These are phyloP conservation scores for Amphipyra tragopoginis DNA, from an alignment of 2,888 invertebrate genomes.

Conservation along the genomic window DNA sequence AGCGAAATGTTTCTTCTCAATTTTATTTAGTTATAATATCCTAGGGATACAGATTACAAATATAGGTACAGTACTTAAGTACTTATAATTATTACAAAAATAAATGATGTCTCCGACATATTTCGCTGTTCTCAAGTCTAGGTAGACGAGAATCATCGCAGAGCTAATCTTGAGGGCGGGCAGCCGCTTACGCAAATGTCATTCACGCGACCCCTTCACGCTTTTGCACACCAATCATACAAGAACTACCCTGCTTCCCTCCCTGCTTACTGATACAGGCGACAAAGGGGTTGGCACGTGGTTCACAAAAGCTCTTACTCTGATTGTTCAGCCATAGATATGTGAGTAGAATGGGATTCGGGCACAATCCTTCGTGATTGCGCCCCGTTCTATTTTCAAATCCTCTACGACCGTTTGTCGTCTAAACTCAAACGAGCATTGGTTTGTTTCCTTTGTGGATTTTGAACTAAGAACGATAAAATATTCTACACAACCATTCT, in stretches of 20 bases:
- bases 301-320: conserved; percentile 55
- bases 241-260: conserved; percentile 61
- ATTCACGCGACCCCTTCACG: conserved; percentile 81
- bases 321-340: conserved; percentile 67
- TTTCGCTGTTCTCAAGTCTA: conserved; percentile 61
- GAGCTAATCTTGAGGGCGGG: conserved; percentile 82
- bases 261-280: conserved; percentile 33
- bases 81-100: not conserved
- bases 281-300: conserved; percentile 48
- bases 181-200: conserved; percentile 83
- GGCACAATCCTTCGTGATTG: conserved; percentile 78
- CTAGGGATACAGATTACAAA: too few species aligned
- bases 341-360: conserved; percentile 74
- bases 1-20: too few species aligned
- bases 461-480: conserved; percentile 18
- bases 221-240: conserved; percentile 61
- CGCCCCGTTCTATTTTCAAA: conserved; percentile 76
- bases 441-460: conserved; percentile 58
- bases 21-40: too few species aligned
- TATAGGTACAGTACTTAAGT: too few species aligned
- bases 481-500: not conserved
- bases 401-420: conserved; percentile 66
- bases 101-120: conserved; percentile 21
- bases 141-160: conserved; percentile 68
- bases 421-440: conserved; percentile 50